These are phyloP conservation scores for Palythoa heliodiscus DNA, from an alignment of 92 coral and sea anemone species.

Conservation along the genomic window DNA sequence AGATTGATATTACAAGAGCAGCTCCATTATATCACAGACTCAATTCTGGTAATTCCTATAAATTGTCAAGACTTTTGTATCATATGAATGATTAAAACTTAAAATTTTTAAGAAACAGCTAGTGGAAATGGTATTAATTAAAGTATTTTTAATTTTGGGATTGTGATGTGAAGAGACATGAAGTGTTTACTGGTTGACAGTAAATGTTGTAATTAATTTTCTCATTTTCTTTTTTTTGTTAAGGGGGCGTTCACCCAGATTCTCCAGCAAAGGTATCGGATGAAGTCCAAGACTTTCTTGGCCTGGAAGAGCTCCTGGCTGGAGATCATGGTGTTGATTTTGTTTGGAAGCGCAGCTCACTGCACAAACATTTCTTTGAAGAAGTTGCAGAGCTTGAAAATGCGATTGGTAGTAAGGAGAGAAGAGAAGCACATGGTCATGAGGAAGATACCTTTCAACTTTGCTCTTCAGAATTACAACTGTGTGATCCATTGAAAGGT, in stretches of 20 bases:
- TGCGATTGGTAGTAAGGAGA: conserved; percentile 24
- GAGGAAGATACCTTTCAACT: conserved; percentile 1
- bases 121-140: no score
- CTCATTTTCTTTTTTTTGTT: neutral
- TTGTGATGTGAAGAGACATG: no score
- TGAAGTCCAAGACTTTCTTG: conserved; percentile 36
- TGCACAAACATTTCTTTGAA: conserved; percentile 78
- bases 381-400: conserved; percentile 90
- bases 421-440: neutral
- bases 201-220: neutral
- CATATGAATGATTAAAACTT: no score
- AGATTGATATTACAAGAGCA: no score
- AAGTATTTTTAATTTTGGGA: no score
- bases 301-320: conserved; percentile 39
- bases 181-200: no score
- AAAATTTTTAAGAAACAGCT: no score
- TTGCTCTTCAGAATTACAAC: conserved; percentile 5
- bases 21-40: no score
- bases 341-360: conserved; percentile 50
- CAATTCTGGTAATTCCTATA: no score
- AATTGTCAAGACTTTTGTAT: no score
- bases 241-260: conserved; percentile 81
- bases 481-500: conserved; percentile 4
- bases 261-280: conserved; percentile 60
- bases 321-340: conserved; percentile 57